Evolutionary conservation across 2,113 vertebrate species (phyloP).

Genomic region (Grantiella picta): DNA sequence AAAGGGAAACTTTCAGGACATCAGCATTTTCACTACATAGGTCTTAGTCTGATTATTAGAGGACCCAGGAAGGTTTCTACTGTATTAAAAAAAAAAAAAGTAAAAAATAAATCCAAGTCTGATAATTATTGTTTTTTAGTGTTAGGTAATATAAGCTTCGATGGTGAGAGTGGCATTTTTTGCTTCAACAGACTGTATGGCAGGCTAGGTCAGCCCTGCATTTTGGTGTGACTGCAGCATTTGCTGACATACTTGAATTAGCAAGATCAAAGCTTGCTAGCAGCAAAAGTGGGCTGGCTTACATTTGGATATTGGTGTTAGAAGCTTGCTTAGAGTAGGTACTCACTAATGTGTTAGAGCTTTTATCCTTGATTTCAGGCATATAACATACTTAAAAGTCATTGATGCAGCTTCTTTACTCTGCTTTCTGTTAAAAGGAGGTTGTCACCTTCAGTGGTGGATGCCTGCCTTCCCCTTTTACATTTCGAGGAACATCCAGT

Average conservation of each 20-base stretch:
- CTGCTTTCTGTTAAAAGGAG: background rate
- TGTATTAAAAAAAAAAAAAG: background rate
- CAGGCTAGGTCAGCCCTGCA: background rate
- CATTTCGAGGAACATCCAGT: background rate
- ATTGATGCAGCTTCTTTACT: background rate
- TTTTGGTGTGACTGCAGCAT: slow-evolving; percentile 16
- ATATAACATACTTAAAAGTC: background rate
- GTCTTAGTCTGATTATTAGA: background rate
- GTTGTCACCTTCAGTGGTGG: background rate
- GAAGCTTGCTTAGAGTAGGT: background rate
- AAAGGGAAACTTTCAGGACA: background rate
- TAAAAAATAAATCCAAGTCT: background rate
- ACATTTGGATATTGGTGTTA: background rate
- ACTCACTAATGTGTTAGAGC: background rate
- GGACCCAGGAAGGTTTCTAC: background rate
- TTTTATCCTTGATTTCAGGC: background rate
- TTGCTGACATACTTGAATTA: slow-evolving; percentile 35
- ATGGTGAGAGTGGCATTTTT: background rate
- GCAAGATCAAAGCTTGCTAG: slow-evolving; percentile 9
- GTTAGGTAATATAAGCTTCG: background rate
- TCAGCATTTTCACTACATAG: background rate
- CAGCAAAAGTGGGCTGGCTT: background rate
- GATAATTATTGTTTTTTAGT: background rate
- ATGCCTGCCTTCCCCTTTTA: background rate
- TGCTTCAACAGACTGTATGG: background rate